Percentiles rank a stretch among this genome's conserved stretches.
Evolutionary conservation across 2,888 invertebrate genomes (phyloP).

Genomic region (Zygaena filipendulae): DNA sequence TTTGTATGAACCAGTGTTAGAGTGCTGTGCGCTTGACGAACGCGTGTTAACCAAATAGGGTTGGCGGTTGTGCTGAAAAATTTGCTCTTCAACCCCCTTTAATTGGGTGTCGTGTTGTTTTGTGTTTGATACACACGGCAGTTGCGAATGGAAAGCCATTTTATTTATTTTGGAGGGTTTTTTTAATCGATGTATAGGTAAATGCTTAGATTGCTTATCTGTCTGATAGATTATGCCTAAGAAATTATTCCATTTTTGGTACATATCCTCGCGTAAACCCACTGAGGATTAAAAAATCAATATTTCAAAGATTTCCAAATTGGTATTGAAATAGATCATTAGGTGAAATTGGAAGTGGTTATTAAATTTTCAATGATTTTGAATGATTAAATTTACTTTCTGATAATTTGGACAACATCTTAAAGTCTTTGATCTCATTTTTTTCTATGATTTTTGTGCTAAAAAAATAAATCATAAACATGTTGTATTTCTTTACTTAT

Average conservation of each 20-base stretch:
- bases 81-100: constrained; percentile 61
- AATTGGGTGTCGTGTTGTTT: constrained; percentile 58
- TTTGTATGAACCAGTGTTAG: constrained; percentile 58
- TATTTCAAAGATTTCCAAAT: too few relatives aligned
- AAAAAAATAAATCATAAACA: too few relatives aligned
- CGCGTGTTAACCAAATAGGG: constrained; percentile 57
- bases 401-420: too few relatives aligned
- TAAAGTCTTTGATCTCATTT: too few relatives aligned
- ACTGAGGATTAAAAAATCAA: too few relatives aligned
- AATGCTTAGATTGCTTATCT: constrained; percentile 15
- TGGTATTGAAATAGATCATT: too few relatives aligned
- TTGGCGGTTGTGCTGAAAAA: constrained; percentile 53
- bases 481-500: too few relatives aligned
- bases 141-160: constrained; percentile 5
- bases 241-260: not conserved
- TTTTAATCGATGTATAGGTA: not conserved
- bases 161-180: not conserved
- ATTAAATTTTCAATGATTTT: too few relatives aligned
- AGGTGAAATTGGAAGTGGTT: too few relatives aligned
- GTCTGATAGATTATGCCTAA: constrained; percentile 16
- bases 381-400: too few relatives aligned
- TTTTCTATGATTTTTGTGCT: too few relatives aligned
- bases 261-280: too few relatives aligned
- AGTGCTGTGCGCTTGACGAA: constrained; percentile 42
- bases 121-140: constrained; percentile 20